phyloP scores from a whole-genome alignment of 2,797 vertebrate genomes.

The Schizothorax lantsangensis region DNA sequence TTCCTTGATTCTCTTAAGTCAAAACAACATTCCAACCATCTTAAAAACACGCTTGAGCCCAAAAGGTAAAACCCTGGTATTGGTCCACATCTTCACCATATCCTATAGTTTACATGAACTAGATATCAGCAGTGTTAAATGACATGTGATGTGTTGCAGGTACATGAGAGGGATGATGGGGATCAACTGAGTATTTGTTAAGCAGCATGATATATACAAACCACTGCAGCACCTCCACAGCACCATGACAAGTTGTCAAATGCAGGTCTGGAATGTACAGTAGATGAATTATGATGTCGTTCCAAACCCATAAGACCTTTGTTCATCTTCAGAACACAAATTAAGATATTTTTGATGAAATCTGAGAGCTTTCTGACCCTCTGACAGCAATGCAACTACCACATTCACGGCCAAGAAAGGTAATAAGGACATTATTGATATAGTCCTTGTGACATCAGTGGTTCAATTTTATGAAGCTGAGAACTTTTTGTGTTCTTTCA shows the following conservation, averaged over 20 bases:
- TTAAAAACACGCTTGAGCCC: not conserved
- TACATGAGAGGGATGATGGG: not conserved
- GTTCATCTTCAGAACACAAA: too few species aligned
- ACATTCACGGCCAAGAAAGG: not conserved
- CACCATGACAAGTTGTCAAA: not conserved
- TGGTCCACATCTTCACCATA: not conserved
- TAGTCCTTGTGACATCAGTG: not conserved
- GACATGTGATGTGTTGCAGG: constrained; percentile 17
- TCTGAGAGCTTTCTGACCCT: too few species aligned
- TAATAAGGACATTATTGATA: not conserved
- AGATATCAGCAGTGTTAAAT: not conserved
- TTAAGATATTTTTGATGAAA: too few species aligned
- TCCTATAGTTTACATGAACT: constrained; percentile 9
- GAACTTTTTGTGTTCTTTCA: not conserved
- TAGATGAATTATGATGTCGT: not conserved
- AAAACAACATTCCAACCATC: not conserved
- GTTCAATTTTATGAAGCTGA: not conserved
- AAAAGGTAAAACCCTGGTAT: not conserved
- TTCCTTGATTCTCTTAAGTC: not conserved
- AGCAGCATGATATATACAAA: not conserved
- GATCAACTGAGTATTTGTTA: not conserved
- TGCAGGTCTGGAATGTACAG: not conserved
- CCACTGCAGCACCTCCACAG: not conserved
- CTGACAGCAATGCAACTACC: not conserved
- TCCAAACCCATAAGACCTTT: too few species aligned